Conservation (phyloP, 2,888 invertebrate genomes). For the Euplagia quadripunctaria region DNA sequence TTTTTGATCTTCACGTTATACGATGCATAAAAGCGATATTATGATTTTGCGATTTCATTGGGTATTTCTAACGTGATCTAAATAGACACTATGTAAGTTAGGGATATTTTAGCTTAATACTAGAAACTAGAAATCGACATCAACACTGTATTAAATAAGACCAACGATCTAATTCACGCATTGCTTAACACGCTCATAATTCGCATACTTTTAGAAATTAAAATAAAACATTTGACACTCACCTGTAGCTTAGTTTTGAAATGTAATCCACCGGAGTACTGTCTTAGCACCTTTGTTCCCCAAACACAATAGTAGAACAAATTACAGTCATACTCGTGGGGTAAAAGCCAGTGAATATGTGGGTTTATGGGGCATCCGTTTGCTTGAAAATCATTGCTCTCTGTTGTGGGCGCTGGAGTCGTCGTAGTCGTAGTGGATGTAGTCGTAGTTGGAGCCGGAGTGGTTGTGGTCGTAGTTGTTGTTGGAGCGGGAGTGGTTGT, state of each 20-base stretch:
- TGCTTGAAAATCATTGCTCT: slow-evolving; percentile 55
- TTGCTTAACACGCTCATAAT: too few species aligned
- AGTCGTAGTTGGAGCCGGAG: slow-evolving; percentile 14
- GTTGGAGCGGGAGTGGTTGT: background rate
- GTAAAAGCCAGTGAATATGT: slow-evolving; percentile 71
- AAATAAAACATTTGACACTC: slow-evolving; percentile 26
- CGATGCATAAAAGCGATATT: too few species aligned
- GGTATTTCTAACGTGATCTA: too few species aligned
- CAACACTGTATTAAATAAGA: too few species aligned
- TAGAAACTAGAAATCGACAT: too few species aligned
- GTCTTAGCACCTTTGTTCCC: slow-evolving; percentile 61
- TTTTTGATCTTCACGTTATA: too few species aligned
- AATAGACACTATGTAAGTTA: too few species aligned
- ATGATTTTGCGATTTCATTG: too few species aligned
- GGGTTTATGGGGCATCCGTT: slow-evolving; percentile 77
- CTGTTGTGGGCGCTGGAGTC: slow-evolving; percentile 18
- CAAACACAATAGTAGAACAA: slow-evolving; percentile 77
- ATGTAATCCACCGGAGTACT: slow-evolving; percentile 60
- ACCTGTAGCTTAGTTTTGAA: slow-evolving; percentile 71
- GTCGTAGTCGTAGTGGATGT: slow-evolving; percentile 18
- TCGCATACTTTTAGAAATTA: background rate
- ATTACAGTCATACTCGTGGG: slow-evolving; percentile 68
- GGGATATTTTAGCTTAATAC: too few species aligned
- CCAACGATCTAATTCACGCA: too few species aligned
- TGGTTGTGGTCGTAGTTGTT: slow-evolving; percentile 19